phyloP scores from a whole-genome alignment of 2,888 invertebrate genomes.

The Oligia fasciuncula region DNA sequence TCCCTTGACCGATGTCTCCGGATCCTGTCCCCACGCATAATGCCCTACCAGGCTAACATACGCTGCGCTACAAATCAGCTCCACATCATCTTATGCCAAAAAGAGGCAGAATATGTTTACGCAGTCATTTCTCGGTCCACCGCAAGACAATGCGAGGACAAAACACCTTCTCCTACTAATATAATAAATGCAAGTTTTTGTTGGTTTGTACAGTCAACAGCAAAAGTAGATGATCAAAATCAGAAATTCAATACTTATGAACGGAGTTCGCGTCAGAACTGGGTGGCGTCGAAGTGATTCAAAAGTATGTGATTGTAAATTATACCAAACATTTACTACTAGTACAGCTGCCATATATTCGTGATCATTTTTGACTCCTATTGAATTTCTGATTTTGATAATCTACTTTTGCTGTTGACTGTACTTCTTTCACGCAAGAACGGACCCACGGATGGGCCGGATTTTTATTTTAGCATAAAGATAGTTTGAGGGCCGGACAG shows the following conservation, averaged over 20 bases:
- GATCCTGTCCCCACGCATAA: background rate
- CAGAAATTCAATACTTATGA: no score
- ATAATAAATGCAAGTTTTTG: background rate
- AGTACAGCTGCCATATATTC: no score
- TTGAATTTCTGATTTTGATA: no score
- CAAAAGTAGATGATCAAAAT: no score
- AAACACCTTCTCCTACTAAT: background rate
- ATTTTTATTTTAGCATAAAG: background rate
- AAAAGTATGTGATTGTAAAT: no score
- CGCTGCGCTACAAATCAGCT: background rate
- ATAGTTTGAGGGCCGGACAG: background rate
- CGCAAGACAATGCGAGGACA: background rate
- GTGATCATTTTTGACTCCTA: no score
- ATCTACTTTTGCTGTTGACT: no score
- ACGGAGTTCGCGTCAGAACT: no score
- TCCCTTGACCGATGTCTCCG: no score
- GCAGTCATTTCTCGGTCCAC: background rate
- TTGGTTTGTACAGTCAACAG: no score
- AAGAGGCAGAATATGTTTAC: background rate
- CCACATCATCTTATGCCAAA: background rate
- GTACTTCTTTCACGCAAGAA: background rate
- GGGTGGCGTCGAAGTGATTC: no score
- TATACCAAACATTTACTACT: no score
- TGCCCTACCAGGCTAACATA: background rate
- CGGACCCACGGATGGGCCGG: background rate